A percentile compares a stretch with the other conserved stretches of the same genome.
Conservation (phyloP, 2,797 vertebrate genomes). For the Ibycter americanus region DNA sequence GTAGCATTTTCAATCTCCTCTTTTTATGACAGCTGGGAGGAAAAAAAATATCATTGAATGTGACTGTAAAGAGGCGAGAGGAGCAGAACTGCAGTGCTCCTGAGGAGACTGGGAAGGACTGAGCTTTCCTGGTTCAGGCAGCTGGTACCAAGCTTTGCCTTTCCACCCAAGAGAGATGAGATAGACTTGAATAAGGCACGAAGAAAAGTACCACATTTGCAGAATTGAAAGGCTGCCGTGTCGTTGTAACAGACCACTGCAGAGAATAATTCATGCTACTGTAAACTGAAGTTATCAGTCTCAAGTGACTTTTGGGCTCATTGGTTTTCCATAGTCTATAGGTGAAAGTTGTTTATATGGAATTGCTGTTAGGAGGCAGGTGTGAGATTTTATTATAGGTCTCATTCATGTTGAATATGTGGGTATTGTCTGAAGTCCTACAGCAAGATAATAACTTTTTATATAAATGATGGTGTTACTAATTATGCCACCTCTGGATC, state of each 20-base stretch:
- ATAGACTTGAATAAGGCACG: neutral
- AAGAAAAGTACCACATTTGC: fast-evolving
- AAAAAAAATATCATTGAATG: neutral
- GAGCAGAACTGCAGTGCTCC: neutral
- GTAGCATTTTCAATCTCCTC: neutral
- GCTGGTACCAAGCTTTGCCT: neutral
- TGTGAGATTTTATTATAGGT: neutral
- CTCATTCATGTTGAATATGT: neutral
- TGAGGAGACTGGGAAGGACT: neutral
- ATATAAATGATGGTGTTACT: neutral
- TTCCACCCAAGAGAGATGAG: neutral
- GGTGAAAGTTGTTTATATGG: neutral
- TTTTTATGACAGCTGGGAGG: neutral
- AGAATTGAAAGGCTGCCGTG: neutral
- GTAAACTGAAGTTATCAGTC: neutral
- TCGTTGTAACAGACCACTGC: neutral
- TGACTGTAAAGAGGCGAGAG: neutral
- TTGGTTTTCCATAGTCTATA: neutral
- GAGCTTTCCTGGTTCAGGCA: neutral
- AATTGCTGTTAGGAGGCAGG: neutral
- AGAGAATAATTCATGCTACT: neutral
- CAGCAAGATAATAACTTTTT: neutral
- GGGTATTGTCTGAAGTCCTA: neutral
- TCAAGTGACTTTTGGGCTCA: neutral
- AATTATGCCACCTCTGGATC: neutral